Conservation (phyloP, 2,888 invertebrate genomes). For the Caenorhabditis uteleia region DNA sequence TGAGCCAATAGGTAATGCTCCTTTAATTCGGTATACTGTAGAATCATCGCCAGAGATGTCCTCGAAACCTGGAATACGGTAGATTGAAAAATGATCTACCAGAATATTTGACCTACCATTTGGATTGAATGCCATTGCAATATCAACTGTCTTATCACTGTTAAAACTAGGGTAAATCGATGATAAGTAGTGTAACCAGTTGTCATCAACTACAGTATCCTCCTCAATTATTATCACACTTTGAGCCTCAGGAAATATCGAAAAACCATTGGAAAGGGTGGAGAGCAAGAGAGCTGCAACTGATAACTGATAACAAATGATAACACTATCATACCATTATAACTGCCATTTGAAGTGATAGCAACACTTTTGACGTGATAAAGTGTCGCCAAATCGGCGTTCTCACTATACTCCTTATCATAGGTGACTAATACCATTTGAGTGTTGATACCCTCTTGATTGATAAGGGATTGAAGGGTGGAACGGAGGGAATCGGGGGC, state of each 20-base stretch:
- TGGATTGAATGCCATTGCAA: conserved; percentile 48
- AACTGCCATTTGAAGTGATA: conserved; percentile 68
- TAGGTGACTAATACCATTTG: conserved; percentile 71
- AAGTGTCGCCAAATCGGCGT: conserved; percentile 70
- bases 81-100: conserved; percentile 3
- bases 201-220: conserved; percentile 41
- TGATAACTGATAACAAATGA: background rate
- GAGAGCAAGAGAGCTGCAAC: conserved; percentile 35
- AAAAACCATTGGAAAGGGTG: conserved; percentile 39
- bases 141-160: conserved; percentile 24
- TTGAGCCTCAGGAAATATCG: conserved; percentile 46
- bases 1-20: conserved; percentile 41
- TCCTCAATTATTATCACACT: conserved; percentile 50
- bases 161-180: conserved; percentile 31
- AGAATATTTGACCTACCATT: conserved; percentile 34
- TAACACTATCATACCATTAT: conserved; percentile 47
- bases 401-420: conserved; percentile 70
- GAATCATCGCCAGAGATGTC: conserved; percentile 31
- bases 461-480: conserved; percentile 73
- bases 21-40: conserved; percentile 40
- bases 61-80: conserved; percentile 23
- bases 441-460: conserved; percentile 74
- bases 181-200: conserved; percentile 47
- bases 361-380: conserved; percentile 70
- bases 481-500: conserved; percentile 70